These are phyloP conservation scores for Clanis bilineata DNA, from an alignment of 2,888 invertebrate genomes.

Conservation along the genomic window DNA sequence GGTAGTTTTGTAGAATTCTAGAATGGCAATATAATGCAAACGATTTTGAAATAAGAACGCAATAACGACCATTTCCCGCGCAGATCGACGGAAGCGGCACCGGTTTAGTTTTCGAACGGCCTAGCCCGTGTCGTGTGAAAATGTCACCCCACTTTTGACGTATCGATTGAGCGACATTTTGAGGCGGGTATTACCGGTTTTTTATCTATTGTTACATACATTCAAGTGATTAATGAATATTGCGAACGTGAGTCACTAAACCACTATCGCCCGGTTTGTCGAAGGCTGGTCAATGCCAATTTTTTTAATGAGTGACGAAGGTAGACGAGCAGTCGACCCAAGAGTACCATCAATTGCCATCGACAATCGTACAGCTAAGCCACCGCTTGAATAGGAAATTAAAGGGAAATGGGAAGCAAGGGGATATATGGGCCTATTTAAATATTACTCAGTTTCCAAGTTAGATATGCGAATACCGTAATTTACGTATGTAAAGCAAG, in stretches of 20 bases:
- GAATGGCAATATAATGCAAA: neutral
- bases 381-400: no score
- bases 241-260: neutral
- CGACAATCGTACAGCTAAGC: no score
- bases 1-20: neutral
- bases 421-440: no score
- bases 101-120: neutral
- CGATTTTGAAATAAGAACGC: neutral
- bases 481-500: no score
- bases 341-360: no score
- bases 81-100: neutral
- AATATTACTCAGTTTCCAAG: no score
- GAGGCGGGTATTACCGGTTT: neutral
- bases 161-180: neutral
- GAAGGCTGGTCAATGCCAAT: no score
- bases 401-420: no score
- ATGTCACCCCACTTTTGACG: conserved; percentile 6
- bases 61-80: neutral
- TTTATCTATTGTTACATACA: neutral
- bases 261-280: no score
- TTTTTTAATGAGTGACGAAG: no score
- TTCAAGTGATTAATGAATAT: neutral
- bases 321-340: no score
- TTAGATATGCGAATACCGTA: no score
- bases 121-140: neutral